phyloP scores from a whole-genome alignment of 2,113 vertebrate genomes.

The Eulemur rufifrons region DNA sequence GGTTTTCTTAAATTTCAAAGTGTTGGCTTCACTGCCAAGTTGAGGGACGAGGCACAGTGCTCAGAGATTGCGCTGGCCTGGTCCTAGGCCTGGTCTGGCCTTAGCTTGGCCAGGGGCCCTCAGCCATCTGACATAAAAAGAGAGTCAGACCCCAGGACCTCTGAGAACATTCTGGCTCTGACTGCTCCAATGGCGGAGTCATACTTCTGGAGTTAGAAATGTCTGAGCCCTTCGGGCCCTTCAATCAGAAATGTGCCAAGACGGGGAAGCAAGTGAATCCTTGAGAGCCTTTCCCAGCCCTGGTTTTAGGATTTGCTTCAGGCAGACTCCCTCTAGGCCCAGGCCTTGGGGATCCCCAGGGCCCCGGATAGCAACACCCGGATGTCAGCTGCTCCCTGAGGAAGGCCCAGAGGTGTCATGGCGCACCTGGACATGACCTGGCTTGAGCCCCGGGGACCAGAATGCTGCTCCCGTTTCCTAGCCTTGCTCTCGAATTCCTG shows the following conservation, averaged over 20 bases:
- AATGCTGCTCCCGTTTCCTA: fast-evolving
- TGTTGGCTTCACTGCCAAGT: neutral
- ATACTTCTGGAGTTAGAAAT: neutral
- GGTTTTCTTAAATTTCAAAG: neutral
- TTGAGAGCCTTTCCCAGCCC: neutral
- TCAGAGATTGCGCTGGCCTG: neutral
- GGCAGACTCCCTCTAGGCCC: slow-evolving; percentile 39
- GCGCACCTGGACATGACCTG: fast-evolving
- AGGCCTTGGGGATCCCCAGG: slow-evolving; percentile 66
- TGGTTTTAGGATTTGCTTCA: slow-evolving; percentile 47
- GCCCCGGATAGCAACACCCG: neutral
- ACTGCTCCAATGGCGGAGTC: neutral
- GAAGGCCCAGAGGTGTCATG: neutral
- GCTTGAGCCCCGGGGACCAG: neutral
- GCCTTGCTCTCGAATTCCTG: neutral
- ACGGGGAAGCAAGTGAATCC: slow-evolving; percentile 57
- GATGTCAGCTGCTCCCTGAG: neutral
- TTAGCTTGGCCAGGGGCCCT: neutral
- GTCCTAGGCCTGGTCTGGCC: neutral
- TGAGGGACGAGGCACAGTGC: neutral
- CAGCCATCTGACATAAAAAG: neutral
- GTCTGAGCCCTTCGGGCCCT: neutral
- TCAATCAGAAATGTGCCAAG: slow-evolving; percentile 41
- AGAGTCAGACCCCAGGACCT: neutral
- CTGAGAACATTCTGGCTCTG: neutral